Evolutionary conservation across 2,797 vertebrate genomes (phyloP), one percentile per base, ranked within the genome.

Genomic region (Heliangelus exortis): DNA sequence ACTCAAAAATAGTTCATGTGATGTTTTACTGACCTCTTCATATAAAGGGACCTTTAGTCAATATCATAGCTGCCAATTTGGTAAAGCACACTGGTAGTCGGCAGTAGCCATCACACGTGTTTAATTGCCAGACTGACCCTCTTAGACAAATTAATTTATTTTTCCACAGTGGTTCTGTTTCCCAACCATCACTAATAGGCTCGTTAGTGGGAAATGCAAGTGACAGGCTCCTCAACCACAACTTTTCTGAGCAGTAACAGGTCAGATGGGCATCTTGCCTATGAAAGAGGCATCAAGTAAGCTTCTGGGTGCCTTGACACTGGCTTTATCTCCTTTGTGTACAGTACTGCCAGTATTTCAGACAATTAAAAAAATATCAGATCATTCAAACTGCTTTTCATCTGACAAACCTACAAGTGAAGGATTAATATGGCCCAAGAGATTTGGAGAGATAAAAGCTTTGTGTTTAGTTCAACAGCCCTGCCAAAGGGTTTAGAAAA

Each of bases 401-500:
- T 76, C 62, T 89, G 84, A 69, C 91, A 74, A 84, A 84, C 45
- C 58, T 80, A 34, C 72, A 85, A 92, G 50, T 19, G 68, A 90
- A 53, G 71, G 39, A 84, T 96, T 94, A 77, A 54, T 55, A 25
- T 29, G 47, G 25, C 34, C 62, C 39, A 77, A 47, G 69, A 89
- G 72, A 83, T 57, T 63, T 54, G 5, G 59, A 84, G 57, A 87
- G 75, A 87, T 28, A 89, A 92, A 84, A 91, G 50, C 73, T 80
- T 73, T 62, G 74, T 76, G 61, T 79, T 79, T 57, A 74, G 69
- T 77, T 67, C 75, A 85, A 31, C 23, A 71, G 61, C 65, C n/a
- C 90, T 83, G 65, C 69, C 55, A 67, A 74, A 76, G 72, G 11
- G 12, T 61, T 87, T 96, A 41, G 47, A 82, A 92, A 93, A 45